phyloP scores from a whole-genome alignment of 2,797 vertebrate genomes.

The Eurystomus glaucurus region DNA sequence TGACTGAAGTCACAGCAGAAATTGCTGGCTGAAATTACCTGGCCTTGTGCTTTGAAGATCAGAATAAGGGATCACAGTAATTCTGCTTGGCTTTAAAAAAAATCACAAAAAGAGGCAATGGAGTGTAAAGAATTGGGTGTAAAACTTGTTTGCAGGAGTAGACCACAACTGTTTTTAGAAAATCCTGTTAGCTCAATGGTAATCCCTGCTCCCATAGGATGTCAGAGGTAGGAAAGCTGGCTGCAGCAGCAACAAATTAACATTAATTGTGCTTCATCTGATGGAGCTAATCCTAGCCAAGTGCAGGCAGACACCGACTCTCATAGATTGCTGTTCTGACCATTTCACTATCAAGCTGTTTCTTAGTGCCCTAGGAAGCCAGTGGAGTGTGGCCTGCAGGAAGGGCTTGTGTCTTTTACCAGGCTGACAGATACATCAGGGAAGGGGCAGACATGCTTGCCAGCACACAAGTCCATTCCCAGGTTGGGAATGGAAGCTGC shows the following conservation, averaged over 20 bases:
- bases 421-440: neutral
- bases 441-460: neutral
- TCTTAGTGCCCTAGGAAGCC: neutral
- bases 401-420: neutral
- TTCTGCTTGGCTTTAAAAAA: neutral
- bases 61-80: neutral
- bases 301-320: neutral
- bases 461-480: neutral
- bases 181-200: neutral
- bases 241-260: neutral
- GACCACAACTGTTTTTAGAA: neutral
- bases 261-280: slow-evolving; percentile 18
- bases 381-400: neutral
- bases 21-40: neutral
- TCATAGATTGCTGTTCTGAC: neutral
- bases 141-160: neutral
- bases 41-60: neutral
- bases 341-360: slow-evolving; percentile 6
- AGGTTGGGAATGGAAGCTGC: neutral
- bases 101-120: neutral
- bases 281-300: neutral
- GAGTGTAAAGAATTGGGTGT: neutral
- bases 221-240: neutral
- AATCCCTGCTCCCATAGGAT: neutral
- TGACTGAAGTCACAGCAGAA: neutral